Evolutionary conservation across 2,113 vertebrate species (phyloP), one percentile per base, ranked within the genome.

Genomic region (Silurus asotus): DNA sequence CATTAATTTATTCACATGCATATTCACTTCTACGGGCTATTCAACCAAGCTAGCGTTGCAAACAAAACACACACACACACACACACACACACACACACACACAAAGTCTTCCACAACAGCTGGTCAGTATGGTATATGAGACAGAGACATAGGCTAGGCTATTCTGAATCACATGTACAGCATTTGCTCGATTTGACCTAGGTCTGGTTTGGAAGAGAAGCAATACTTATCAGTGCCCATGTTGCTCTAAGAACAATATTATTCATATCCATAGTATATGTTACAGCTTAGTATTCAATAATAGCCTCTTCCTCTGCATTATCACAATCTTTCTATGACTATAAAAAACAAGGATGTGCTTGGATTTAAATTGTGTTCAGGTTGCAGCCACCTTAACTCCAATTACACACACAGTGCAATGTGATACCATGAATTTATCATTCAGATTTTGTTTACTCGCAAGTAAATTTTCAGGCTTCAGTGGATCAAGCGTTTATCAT

Each of bases 51-150:
- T n/a, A n/a, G n/a, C n/a, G n/a, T n/a, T n/a, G n/a, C n/a, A n/a
- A n/a, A n/a, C n/a, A n/a, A n/a, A n/a, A n/a, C 69, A 86, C 5
- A 90, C 86, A 86, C 87, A 88, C 25, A 61, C 81, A n/a, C 37
- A 56, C 64, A 55, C 56, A 61, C 70, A 84, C 70, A 83, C 65
- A 69, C 59, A 69, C 77, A 49, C 25, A 67, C 69, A 86, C 53
- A 65, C 78, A 37, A 37, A 37, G 37, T 37, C 37, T 37, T 37
- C 37, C 37, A 37, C 37, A 37, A 84, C 82, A 80, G 62, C 70
- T 82, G 37, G 88, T 49, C 92, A 94, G 92, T 92, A n/a, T 95
- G 93, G 89, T 92, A 86, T 90, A 92, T 92, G 94, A 94, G 93
- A 94, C 56, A 28, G 88, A 90, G 90, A 88, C 86, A 90, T 59